Evolutionary conservation across 2,113 vertebrate genomes (phyloP).

Genomic region (Orientallactaga bullata): DNA sequence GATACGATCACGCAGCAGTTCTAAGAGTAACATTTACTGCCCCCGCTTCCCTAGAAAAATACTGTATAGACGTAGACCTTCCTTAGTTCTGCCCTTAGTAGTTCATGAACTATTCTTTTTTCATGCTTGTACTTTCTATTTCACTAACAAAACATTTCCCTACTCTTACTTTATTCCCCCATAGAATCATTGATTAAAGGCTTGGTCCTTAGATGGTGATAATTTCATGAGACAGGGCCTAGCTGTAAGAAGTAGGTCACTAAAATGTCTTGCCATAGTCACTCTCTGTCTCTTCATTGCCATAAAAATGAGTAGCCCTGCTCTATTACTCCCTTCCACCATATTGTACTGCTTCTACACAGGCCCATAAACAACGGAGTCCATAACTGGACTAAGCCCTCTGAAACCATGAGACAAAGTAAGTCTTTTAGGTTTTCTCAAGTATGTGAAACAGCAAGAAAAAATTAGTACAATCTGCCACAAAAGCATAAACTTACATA

Average conservation of each 20-base stretch:
- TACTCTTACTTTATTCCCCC: background rate
- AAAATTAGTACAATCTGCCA: background rate
- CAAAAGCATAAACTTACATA: background rate
- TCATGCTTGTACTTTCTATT: background rate
- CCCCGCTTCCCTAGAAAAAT: background rate
- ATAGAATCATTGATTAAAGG: no score
- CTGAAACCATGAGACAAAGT: background rate
- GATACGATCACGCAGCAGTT: background rate
- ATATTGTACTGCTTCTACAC: background rate
- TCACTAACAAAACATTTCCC: conserved; percentile 5
- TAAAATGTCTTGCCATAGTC: background rate
- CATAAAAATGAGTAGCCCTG: background rate
- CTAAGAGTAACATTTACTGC: background rate
- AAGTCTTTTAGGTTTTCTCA: background rate
- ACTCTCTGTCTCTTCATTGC: background rate
- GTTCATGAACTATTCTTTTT: background rate
- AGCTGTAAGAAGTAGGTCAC: no score
- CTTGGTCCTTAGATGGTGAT: no score
- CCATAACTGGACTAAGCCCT: background rate
- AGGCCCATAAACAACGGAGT: background rate
- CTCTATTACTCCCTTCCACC: background rate
- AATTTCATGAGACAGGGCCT: no score
- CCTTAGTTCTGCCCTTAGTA: background rate
- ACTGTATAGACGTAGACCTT: no score
- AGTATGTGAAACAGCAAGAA: background rate